phyloP scores from a whole-genome alignment of 2,797 vertebrate species.

The Gorsachius magnificus region DNA sequence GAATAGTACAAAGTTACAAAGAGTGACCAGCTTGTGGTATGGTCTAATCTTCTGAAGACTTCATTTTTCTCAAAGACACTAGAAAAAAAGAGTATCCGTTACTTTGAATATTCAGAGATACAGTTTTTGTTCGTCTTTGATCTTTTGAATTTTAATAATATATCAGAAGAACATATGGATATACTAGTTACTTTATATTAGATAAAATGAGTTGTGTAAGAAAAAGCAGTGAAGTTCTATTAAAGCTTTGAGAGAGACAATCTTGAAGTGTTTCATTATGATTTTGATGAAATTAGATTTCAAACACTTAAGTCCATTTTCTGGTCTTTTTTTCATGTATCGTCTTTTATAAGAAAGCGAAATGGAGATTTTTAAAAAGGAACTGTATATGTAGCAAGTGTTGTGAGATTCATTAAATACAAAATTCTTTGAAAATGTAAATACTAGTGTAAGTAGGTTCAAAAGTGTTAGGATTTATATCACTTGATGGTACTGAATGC shows the following conservation, averaged over 20 bases:
- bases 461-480: not conserved
- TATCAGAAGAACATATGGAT: not conserved
- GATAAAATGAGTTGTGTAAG: not conserved
- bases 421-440: not conserved
- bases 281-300: not conserved
- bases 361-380: not conserved
- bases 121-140: not conserved
- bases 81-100: not conserved
- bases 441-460: not conserved
- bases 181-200: not conserved
- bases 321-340: not conserved
- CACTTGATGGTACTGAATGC: not conserved
- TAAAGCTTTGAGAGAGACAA: not conserved
- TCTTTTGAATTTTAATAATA: not conserved
- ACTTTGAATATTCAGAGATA: not conserved
- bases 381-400: not conserved
- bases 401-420: not conserved
- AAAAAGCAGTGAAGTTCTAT: not conserved
- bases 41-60: not conserved
- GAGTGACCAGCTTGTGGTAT: not conserved
- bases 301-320: not conserved
- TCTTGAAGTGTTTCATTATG: not conserved
- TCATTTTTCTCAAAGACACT: not conserved
- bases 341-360: rapidly evolving
- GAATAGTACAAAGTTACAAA: not conserved